These are phyloP conservation scores for roundworm (Caenorhabditis elegans) DNA, from an alignment of 1,140 invertebrate species.

Conservation along the genomic window DNA sequence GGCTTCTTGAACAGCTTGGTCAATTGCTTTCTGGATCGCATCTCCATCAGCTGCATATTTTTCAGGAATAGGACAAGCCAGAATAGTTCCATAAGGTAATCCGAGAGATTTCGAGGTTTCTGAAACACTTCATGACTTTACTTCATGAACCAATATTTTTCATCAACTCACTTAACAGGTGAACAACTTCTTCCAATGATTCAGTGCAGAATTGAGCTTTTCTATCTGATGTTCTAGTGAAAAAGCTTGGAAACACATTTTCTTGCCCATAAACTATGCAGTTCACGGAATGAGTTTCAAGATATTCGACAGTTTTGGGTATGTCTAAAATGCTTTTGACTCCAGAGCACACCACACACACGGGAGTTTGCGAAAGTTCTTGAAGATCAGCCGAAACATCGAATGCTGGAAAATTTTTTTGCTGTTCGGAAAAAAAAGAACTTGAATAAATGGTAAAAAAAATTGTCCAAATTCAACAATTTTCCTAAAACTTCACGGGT, in stretches of 20 bases:
- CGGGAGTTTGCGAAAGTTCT: constrained; percentile 82
- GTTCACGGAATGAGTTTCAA: constrained; percentile 92
- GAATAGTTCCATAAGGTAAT: constrained; percentile 79
- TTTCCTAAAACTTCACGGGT: too few relatives aligned
- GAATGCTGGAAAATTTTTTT: constrained; percentile 69
- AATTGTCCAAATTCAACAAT: too few relatives aligned
- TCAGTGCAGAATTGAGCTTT: constrained; percentile 75
- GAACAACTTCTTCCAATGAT: constrained; percentile 74
- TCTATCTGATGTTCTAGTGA: constrained; percentile 75
- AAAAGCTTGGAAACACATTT: constrained; percentile 81
- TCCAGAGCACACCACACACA: constrained; percentile 89
- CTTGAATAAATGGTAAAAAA: too few relatives aligned
- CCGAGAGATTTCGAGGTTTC: constrained; percentile 70
- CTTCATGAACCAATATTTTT: background rate
- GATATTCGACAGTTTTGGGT: constrained; percentile 85
- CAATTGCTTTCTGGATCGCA: constrained; percentile 74
- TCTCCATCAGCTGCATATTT: constrained; percentile 71
- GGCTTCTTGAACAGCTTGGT: constrained; percentile 75
- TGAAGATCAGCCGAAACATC: constrained; percentile 92
- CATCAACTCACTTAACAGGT: constrained; percentile 71
- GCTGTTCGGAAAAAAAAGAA: background rate
- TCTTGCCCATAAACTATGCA: constrained; percentile 77
- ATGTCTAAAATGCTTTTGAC: constrained; percentile 97
- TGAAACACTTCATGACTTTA: background rate
- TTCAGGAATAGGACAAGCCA: constrained; percentile 86